Evolutionary conservation across 2,113 vertebrate genomes (phyloP), one percentile per base, ranked within the genome.

Genomic region (Neofelis nebulosa): DNA sequence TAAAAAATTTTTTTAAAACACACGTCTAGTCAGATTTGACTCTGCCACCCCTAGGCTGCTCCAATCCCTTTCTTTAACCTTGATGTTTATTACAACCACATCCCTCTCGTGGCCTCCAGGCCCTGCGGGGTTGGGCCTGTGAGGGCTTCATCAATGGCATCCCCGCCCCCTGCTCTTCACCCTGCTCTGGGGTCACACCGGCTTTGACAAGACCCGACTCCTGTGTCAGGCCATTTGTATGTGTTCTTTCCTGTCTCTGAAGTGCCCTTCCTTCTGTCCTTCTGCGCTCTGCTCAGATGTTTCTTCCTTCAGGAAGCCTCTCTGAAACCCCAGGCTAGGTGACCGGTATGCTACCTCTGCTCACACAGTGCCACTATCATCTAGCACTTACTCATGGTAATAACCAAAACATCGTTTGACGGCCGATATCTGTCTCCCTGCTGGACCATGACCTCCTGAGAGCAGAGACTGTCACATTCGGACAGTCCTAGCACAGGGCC

Each of bases 201-300:
- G 18, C 50, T 48, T 81, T 65, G 18, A 33, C 11, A 6, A 13
- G 73, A 84, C 19, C 9, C 0, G 31, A 65, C 33, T 80, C 15
- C 50, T n/a, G 2, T 33, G 41, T 78, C 19, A 18, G 82, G 84
- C 5, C 21, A 31, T 79, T 41, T 93, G 76, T 52, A 21, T 73
- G 69, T 68, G 15, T 3, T 83, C 73, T 78, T 73, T 63, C 61
- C 21, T 69, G n/a, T 89, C 63, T 78, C 81, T 63, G 63, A 52
- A 73, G 73, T 61, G 66, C 50, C 79, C 57, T 91, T 97, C 29
- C 41, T 91, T 91, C 27, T 89, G 31, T 90, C 82, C 80, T 76
- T 95, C 41, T 79, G 52, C 93, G 50, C 36, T 95, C 33, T 65
- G 71, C 76, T 90, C 52, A 84, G 33, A 57, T 63, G 65, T 78